Evolutionary conservation across 2,797 vertebrate species (phyloP).

Genomic region (Smutsia gigantea): DNA sequence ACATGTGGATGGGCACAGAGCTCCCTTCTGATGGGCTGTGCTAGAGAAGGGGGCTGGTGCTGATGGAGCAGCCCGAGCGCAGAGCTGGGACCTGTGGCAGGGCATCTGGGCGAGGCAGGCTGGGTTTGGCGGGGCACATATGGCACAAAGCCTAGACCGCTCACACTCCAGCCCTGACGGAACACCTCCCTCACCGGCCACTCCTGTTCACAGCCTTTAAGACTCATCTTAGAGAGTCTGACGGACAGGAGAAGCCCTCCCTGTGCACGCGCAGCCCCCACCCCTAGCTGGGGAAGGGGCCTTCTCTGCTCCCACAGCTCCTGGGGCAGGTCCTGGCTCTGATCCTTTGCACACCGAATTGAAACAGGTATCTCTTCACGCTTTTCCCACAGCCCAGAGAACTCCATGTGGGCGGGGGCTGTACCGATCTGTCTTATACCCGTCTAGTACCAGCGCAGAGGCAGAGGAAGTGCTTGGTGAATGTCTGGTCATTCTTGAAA

Average conservation of each 20-base stretch:
- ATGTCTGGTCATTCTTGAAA: not conserved
- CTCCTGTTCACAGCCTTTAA: not conserved
- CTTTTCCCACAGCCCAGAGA: not conserved
- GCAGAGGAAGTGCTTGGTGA: not conserved
- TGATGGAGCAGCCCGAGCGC: not conserved
- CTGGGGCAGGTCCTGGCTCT: not conserved
- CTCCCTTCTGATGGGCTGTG: not conserved
- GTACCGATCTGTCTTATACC: not conserved
- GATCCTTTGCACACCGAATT: not conserved
- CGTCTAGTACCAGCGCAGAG: not conserved
- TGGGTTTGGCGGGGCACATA: not conserved
- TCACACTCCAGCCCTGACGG: not conserved
- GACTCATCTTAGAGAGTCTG: not conserved
- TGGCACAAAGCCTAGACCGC: not conserved
- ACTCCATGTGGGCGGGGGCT: not conserved
- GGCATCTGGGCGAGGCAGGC: not conserved
- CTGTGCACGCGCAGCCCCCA: not conserved
- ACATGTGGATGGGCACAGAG: not conserved
- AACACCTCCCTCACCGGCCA: not conserved
- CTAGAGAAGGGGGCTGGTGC: not conserved
- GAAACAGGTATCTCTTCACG: not conserved
- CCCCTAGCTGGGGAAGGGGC: not conserved
- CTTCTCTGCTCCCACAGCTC: not conserved
- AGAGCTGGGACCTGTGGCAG: not conserved
- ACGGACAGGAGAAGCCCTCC: not conserved